Evolutionary conservation across 2,113 vertebrate genomes (phyloP), one percentile per base, ranked within the genome.

Genomic region (Cyrtonyx montezumae): DNA sequence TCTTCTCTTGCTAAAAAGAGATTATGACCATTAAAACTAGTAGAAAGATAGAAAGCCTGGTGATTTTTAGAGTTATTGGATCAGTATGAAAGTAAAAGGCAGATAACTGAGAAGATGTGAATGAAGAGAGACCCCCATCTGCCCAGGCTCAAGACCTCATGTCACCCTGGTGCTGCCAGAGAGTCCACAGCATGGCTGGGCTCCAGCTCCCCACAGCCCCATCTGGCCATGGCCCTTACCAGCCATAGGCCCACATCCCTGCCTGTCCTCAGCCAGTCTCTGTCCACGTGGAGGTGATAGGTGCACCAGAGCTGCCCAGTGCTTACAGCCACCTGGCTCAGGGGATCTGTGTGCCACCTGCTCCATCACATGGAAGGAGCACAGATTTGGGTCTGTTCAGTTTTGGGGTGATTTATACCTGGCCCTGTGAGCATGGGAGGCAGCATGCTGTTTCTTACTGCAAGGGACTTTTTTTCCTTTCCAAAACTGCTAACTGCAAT

Each of bases 401-500:
- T 87, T 59, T 19, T 74, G 36, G 58, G 11, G 11, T 65, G 62
- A 18, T 32, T 82, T 81, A 85, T 75, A 59, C 22, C 1, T 4
- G 61, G 65, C 22, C n/a, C 18, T 4, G 7, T 25, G 81, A 81
- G 25, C 2, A 3, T 58, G 61, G 53, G 84, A 88, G 36, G 21
- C 53, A 55, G 3, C 25, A 18, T 66, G 19, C 6, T 84, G 23
- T 10, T 43, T 73, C 37, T 68, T 78, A 5, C 48, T 93, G 49
- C 56, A 92, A 81, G 49, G 28, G 36, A 43, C 26, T 42, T 42
- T 73, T 36, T 82, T 8, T 71, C 9, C 13, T 91, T 86, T 84
- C 73, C 32, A 65, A 80, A 95, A 93, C 83, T 91, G 59, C 81
- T 80, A 93, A 94, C 78, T 95, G 62, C 28, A 76, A 92, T 95